These are phyloP conservation scores for Tiliacea citrago DNA, from an alignment of 2,888 invertebrate genomes.

Conservation along the genomic window DNA sequence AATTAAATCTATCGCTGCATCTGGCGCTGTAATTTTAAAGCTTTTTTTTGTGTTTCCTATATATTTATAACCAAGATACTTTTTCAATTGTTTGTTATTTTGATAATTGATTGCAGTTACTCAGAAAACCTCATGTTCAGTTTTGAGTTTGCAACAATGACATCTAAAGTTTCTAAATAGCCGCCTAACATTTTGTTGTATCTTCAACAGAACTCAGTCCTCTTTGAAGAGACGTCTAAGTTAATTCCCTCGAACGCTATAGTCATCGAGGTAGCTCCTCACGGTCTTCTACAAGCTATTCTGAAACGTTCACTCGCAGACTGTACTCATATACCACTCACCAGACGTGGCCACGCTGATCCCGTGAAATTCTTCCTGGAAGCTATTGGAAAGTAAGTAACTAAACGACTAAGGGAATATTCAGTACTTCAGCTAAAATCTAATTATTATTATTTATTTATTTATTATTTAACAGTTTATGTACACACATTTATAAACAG, in stretches of 20 bases:
- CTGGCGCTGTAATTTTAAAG: background rate
- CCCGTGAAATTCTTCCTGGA: constrained; percentile 87
- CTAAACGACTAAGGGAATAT: background rate
- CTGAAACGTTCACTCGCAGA: constrained; percentile 93
- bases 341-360: constrained; percentile 92
- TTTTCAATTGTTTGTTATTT: background rate
- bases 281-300: constrained; percentile 95
- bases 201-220: constrained; percentile 87
- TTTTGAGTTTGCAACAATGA: background rate
- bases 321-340: constrained; percentile 93
- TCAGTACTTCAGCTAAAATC: background rate
- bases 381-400: constrained; percentile 90
- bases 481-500: no score
- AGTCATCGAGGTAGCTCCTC: constrained; percentile 96
- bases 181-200: background rate
- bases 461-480: no score
- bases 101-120: background rate
- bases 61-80: background rate
- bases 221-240: constrained; percentile 94
- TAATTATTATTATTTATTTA: no score
- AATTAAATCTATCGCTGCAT: background rate
- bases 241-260: constrained; percentile 94
- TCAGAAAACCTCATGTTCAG: background rate
- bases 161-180: background rate
- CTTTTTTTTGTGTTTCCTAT: background rate